Evolutionary conservation across 92 coral and sea anemone species (phyloP).

Genomic region (Porites lobata): DNA sequence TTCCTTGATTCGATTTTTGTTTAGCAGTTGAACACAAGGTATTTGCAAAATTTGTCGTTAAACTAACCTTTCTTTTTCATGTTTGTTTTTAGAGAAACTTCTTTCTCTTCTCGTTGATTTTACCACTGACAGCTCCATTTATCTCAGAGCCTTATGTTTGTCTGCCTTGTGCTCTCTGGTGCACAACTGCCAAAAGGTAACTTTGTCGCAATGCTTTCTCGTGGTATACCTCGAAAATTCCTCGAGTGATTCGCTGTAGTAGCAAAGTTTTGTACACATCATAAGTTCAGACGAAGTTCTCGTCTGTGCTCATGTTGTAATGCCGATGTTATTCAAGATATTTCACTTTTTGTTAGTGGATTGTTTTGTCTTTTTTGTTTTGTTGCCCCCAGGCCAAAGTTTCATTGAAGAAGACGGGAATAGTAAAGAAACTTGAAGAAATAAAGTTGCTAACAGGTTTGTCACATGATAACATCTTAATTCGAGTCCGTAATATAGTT

Average conservation of each 20-base stretch:
- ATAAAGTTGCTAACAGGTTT: conserved; percentile 53
- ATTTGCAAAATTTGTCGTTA: no score
- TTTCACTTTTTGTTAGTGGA: background rate
- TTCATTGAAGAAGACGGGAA: conserved; percentile 65
- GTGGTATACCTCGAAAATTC: background rate
- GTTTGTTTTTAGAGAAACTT: conserved; percentile 69
- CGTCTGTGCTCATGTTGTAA: background rate
- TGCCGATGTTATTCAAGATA: background rate
- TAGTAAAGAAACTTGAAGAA: conserved; percentile 73
- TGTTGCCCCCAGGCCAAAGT: conserved; percentile 67
- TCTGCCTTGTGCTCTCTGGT: conserved; percentile 92
- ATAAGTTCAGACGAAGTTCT: no score
- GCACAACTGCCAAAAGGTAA: conserved; percentile 93
- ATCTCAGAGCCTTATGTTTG: conserved; percentile 80
- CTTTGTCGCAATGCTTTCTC: background rate
- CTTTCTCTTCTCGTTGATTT: conserved; percentile 75
- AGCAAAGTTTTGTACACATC: no score
- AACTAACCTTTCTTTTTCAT: background rate
- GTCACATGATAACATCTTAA: background rate
- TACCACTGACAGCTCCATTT: conserved; percentile 59
- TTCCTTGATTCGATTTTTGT: no score
- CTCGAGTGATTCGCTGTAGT: no score
- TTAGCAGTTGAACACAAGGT: no score
- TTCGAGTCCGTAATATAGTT: no score
- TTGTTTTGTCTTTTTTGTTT: background rate